These are phyloP conservation scores for Upupa epops DNA, from an alignment of 2,113 vertebrate species.

Conservation along the genomic window DNA sequence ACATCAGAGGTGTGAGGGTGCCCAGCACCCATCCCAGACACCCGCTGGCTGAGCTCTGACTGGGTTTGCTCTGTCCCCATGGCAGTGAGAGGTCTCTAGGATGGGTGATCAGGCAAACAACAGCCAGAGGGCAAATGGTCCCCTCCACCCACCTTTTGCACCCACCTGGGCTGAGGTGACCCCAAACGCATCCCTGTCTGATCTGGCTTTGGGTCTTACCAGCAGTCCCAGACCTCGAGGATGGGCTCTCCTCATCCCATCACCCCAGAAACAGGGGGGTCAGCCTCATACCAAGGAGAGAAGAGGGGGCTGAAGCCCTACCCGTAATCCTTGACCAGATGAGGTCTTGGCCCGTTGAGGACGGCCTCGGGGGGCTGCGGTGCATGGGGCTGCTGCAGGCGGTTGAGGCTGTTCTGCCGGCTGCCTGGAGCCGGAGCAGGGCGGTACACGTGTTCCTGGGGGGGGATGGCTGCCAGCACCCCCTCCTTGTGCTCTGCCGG, in stretches of 20 bases:
- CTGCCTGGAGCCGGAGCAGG: constrained; percentile 58
- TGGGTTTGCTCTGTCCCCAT: not conserved
- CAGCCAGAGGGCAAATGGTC: not conserved
- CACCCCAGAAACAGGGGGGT: not conserved
- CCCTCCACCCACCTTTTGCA: not conserved
- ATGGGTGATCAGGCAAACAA: not conserved
- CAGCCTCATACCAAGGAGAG: not conserved
- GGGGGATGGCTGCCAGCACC: constrained; percentile 69
- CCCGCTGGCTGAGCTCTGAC: accelerated
- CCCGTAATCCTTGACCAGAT: constrained; percentile 86
- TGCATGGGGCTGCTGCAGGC: constrained; percentile 79
- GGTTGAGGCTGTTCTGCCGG: constrained; percentile 84
- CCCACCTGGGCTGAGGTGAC: not conserved
- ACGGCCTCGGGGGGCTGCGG: constrained; percentile 75
- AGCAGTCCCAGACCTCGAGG: accelerated
- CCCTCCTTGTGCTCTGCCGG: constrained; percentile 78
- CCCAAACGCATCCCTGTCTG: not conserved
- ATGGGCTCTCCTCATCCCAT: accelerated
- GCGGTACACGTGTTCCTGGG: constrained; percentile 82
- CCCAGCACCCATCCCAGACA: not conserved
- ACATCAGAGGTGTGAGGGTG: not conserved
- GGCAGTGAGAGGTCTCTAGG: accelerated
- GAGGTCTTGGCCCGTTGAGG: constrained; percentile 87
- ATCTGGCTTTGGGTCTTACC: accelerated
- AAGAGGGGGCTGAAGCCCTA: constrained; percentile 43